Evolutionary conservation across 2,113 vertebrate genomes (phyloP).

Genomic region (Erythrocercus mccallii): DNA sequence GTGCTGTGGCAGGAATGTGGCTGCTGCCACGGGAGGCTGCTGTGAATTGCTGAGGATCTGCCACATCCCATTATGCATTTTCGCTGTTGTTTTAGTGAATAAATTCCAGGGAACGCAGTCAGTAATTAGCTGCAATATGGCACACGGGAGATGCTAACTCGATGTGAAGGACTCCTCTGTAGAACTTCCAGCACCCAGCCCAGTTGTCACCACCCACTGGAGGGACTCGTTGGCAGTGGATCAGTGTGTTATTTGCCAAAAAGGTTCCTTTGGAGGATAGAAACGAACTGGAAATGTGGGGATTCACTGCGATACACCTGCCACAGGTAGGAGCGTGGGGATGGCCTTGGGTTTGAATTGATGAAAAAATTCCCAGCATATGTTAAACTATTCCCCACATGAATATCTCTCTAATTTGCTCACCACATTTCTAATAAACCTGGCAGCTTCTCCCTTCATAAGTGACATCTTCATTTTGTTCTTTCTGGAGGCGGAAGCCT

Average conservation of each 20-base stretch:
- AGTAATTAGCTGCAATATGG: constrained; percentile 40
- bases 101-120: neutral
- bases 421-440: neutral
- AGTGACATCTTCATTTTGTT: constrained; percentile 46
- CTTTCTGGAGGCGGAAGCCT: neutral
- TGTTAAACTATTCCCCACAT: neutral
- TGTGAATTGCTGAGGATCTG: neutral
- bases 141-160: neutral
- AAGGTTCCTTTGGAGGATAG: neutral
- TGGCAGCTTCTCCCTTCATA: neutral
- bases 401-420: constrained; percentile 16
- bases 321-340: neutral
- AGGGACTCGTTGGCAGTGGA: neutral
- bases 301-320: neutral
- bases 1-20: neutral
- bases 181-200: neutral
- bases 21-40: neutral
- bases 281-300: neutral
- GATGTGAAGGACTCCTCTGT: constrained; percentile 11
- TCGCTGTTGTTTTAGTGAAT: neutral
- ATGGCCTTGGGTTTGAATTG: neutral
- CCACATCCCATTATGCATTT: neutral
- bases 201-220: neutral
- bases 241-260: neutral
- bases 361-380: neutral